Evolutionary conservation across 1,140 invertebrate species (phyloP), one percentile per base, ranked within the genome.

Genomic region (Sitobion miscanthi): DNA sequence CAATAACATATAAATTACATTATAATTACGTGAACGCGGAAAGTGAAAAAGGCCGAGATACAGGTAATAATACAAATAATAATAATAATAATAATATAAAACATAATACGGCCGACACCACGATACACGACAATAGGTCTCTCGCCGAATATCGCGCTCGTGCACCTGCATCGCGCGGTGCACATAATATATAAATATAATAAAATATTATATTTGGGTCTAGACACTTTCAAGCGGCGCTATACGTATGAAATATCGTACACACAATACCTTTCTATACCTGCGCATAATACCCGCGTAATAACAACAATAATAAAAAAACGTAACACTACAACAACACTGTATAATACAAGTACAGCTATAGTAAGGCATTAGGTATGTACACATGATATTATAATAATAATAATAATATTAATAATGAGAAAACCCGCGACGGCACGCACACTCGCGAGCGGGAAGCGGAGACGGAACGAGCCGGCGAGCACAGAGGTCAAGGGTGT

Each of bases 401-500:
- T 83, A 21, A 38, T 23, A 38, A 25, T 85, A 85, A 45, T 52
- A 87, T n/a, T 88, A 88, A 88, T 88, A 88, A 88, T n/a, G 52
- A 49, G n/a, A 88, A 47, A 49, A 88, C n/a, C 17, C 49, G 30
- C 21, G 82, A 38, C 20, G 82, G 38, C 86, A 49, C 47, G n/a
- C 87, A 35, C n/a, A 35, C 49, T 8, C 87, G 6, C 87, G 6
- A n/a, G 17, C 45, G 20, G 42, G 49, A 35, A 49, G 17, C n/a
- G 20, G 87, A 35, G 87, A 52, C 47, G 30, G 47, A 35, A 49
- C 30, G n/a, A 85, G 30, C 62, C n/a, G 6, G 62, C 83, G 21
- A 45, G 83, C 21, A 21, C 21, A 35, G 87, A 52, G 87, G 87
- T 88, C 87, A 54, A 88, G 87, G 87, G 20, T 88, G 49, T 52